Base-by-base conservation (phyloP, 2,888 invertebrate species). In the Autographa pulchrina region DNA sequence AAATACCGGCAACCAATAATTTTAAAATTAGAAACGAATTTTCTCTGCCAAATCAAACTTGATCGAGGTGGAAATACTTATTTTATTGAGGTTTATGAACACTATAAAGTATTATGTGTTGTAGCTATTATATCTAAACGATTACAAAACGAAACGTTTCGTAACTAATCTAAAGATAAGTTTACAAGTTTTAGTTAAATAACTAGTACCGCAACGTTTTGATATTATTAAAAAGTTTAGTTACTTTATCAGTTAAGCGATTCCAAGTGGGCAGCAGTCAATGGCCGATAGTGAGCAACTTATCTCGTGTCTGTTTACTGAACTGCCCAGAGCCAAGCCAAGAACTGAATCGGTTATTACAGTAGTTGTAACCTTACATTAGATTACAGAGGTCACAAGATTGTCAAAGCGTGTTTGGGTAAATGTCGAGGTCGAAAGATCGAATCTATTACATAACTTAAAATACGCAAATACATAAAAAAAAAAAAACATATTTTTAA, bases 221-320 rank as follows among this genome's bases (percentile, higher is more conserved):
- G 71, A 75, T 77, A 79, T 74, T 77, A 77, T 73, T 81, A 71
- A 77, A 77, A 78, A 75, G 2, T 54, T 71, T 67, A 75, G 74
- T 78, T 75, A n/a, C 6, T 48, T 48, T 48, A 77, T 81, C 82
- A 79, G 79, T 81, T 74, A 74, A 74, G 62, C 38, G 62, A 77
- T 74, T 76, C 64, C 68, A 70, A 75, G 73, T 78, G 75, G 79
- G 70, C 67, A 67, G 62, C 84, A 87, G 88, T 87, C 86, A 88
- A 84, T 80, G 85, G 72, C 82, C 88, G 89, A 89, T 89, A 89
- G 85, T 70, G 63, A 56, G 72, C 77, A 54, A 79, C 85, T 85
- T 89, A 88, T 88, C 88, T 81, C 67, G 68, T 69, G 67, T 80
- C 74, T 73, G 81, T 73, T 80, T 81, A 84, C 80, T 74, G 59